Conservation (phyloP, 2,888 invertebrate genomes). For the Scaptomyza parva region DNA sequence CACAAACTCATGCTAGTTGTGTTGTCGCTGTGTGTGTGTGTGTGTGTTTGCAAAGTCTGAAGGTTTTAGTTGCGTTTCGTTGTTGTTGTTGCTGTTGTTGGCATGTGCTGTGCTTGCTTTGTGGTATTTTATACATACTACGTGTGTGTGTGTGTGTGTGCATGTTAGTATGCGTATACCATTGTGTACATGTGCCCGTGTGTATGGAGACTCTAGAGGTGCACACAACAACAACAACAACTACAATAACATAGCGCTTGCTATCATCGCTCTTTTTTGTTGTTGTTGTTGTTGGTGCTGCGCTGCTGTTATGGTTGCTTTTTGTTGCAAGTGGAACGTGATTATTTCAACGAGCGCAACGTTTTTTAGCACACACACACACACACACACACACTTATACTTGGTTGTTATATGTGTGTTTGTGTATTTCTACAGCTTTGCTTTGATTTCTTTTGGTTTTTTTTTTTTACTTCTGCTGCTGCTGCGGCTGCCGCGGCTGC, state of each 20-base stretch:
- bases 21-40: constrained; percentile 19
- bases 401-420: constrained; percentile 2
- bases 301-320: constrained; percentile 48
- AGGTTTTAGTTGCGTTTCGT: constrained; percentile 61
- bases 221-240: constrained; percentile 30
- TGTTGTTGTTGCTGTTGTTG: constrained; percentile 29
- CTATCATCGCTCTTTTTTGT: constrained; percentile 50
- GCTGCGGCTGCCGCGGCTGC: constrained; percentile 18
- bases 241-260: constrained; percentile 43
- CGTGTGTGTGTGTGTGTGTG: constrained; percentile 4
- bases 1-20: constrained; percentile 29
- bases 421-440: constrained; percentile 47
- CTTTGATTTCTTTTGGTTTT: constrained; percentile 59
- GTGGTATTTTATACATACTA: constrained; percentile 32
- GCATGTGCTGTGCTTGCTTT: constrained; percentile 41
- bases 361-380: constrained; percentile 49
- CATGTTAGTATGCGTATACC: constrained; percentile 7
- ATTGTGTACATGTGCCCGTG: constrained; percentile 13
- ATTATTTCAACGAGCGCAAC: constrained; percentile 78
- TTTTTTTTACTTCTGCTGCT: constrained; percentile 17
- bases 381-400: constrained; percentile 13
- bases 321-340: constrained; percentile 83
- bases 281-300: constrained; percentile 39
- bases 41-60: constrained; percentile 62
- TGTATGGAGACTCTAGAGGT: constrained; percentile 45